Evolutionary conservation across 2,113 vertebrate genomes (phyloP).

Genomic region (Motacilla tschutschensis): DNA sequence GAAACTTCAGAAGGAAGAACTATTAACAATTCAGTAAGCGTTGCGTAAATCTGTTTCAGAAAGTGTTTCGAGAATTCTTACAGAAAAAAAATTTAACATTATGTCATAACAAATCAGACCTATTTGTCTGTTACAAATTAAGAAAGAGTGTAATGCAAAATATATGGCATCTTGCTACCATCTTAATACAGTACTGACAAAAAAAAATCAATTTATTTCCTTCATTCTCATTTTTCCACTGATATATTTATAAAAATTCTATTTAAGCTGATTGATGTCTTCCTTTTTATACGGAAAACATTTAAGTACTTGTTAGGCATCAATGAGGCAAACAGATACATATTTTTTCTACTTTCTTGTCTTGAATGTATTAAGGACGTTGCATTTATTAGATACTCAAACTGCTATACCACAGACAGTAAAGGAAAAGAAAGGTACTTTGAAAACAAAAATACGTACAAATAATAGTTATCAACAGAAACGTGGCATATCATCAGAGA

Average conservation of each 20-base stretch:
- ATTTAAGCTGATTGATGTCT: background rate
- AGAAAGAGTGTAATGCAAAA: background rate
- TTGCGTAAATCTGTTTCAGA: background rate
- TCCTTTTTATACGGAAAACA: background rate
- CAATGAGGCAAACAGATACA: background rate
- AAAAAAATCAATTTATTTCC: background rate
- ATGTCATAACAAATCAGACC: background rate
- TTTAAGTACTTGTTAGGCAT: background rate
- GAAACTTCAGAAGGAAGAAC: slow-evolving; percentile 61
- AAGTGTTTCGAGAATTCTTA: background rate
- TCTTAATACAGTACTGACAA: background rate
- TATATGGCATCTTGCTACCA: background rate
- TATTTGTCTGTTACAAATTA: background rate
- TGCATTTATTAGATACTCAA: background rate
- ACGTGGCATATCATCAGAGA: background rate
- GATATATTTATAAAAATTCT: background rate
- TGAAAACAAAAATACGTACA: background rate
- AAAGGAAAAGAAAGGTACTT: background rate
- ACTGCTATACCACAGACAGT: background rate
- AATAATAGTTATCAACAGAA: background rate
- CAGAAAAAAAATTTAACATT: background rate
- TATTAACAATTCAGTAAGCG: slow-evolving; percentile 35
- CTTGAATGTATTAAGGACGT: background rate
- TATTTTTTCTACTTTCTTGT: background rate
- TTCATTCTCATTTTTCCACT: background rate